Base-by-base conservation (phyloP, 1,140 invertebrate species). In the Ceratina japonica region DNA sequence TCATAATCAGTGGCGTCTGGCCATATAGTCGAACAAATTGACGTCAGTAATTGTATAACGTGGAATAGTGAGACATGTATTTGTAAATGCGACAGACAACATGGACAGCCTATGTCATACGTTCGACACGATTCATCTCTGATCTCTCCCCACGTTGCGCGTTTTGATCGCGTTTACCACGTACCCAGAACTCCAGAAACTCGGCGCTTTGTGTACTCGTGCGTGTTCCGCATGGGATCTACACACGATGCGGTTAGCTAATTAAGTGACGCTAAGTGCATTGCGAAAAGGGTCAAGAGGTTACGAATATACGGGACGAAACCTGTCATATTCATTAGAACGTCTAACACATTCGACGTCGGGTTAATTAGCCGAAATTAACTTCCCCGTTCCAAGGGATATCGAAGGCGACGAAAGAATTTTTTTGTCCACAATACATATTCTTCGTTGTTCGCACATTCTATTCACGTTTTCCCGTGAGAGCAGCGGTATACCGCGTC, bases 1-100 rank as follows among this genome's bases (percentile, higher is more conserved):
- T 72, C 75, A 72, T 72, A 71, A 78, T 78, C 69, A 78, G 59
- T 59, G 13, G 31, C 63, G 54, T 62, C 72, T 44, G 27, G 18
- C 59, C 4, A 49, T 49, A 59, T 27, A 56, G 68, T 77, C n/a
- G 18, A 49, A 54, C 69, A 71, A 63, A 77, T 51, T 24, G 68
- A 63, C 51, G 18, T 69, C 27, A 52, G 59, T 64, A 72, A 72
- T 78, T 78, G 49, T 3, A 22, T 51, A 24, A 62, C 27, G 22
- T 3, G 18, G n/a, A 16, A 27, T 16, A 49, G 63, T 44, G 65
- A 44, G 58, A 52, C 16, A 66, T 24, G 54, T 54, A 63, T 61
- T 24, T n/a, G 49, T 8, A 63, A 64, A 49, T 3, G 31, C 20
- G 0, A 27, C 69, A 59, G 20, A n/a, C 27, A 58, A 70, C 44